Conservation (phyloP, 2,797 vertebrate species). For the Diplodus sargus region DNA sequence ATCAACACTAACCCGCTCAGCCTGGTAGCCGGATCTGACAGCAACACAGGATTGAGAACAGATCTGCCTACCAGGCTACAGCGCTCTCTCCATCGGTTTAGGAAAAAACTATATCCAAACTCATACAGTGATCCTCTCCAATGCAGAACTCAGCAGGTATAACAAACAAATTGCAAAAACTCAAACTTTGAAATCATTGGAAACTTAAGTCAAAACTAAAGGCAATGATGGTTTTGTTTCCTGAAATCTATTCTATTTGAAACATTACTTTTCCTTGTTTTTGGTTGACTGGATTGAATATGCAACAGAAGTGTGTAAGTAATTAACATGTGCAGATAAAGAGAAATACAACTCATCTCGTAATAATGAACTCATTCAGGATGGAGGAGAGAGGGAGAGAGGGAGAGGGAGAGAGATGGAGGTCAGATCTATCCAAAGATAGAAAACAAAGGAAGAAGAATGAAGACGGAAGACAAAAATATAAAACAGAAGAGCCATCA, state of each 20-base stretch:
- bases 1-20: constrained; percentile 72
- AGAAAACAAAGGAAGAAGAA: constrained; percentile 85
- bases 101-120: constrained; percentile 76
- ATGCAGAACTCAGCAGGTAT: constrained; percentile 85
- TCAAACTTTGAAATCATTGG: constrained; percentile 85
- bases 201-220: constrained; percentile 87
- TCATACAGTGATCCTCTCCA: constrained; percentile 80
- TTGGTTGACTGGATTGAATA: constrained; percentile 85
- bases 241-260: constrained; percentile 65
- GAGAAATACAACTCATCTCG: constrained; percentile 88
- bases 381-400: constrained; percentile 85
- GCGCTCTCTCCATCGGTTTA: constrained; percentile 72
- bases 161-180: constrained; percentile 86
- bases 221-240: constrained; percentile 79
- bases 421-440: constrained; percentile 86
- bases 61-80: constrained; percentile 82
- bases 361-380: constrained; percentile 89
- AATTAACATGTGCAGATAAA: constrained; percentile 89
- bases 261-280: constrained; percentile 78
- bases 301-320: constrained; percentile 87
- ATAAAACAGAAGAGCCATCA: constrained; percentile 80
- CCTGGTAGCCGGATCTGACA: constrained; percentile 79
- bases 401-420: constrained; percentile 81
- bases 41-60: constrained; percentile 68
- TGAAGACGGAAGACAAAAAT: constrained; percentile 82